Evolutionary conservation across 2,113 vertebrate genomes (phyloP).

Genomic region (Corapipo altera): DNA sequence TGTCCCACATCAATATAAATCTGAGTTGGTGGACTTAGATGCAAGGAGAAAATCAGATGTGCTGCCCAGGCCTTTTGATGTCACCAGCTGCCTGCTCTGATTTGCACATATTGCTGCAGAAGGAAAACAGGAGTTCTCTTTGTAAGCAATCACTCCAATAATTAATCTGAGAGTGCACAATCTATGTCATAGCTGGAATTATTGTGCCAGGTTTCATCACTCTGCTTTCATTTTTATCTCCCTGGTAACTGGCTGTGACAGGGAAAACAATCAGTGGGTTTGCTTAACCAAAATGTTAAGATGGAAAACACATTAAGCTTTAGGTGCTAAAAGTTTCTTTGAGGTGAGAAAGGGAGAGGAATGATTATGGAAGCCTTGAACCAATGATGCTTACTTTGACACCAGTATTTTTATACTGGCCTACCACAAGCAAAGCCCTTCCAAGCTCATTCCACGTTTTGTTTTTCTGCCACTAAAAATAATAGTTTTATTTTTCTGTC

Average conservation of each 20-base stretch:
- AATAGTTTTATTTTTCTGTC: neutral
- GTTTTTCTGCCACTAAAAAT: neutral
- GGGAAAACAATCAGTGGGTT: neutral
- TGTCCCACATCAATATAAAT: neutral
- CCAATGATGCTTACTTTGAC: neutral
- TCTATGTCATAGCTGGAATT: slow-evolving; percentile 14
- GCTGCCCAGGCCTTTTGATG: neutral
- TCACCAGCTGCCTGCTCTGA: slow-evolving; percentile 21
- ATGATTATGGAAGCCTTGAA: neutral
- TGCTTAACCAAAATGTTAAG: neutral
- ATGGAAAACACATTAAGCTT: neutral
- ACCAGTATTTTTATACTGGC: neutral
- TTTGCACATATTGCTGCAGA: slow-evolving; percentile 29
- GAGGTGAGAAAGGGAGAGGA: fast-evolving
- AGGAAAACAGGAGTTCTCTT: slow-evolving; percentile 39
- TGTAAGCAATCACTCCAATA: slow-evolving; percentile 25
- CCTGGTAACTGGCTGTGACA: neutral
- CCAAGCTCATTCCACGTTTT: neutral
- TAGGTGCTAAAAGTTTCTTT: neutral
- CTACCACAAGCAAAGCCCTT: neutral
- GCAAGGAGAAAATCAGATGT: slow-evolving; percentile 6
- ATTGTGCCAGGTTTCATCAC: slow-evolving; percentile 33
- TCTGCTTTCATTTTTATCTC: neutral
- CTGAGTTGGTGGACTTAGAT: neutral
- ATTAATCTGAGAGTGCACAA: slow-evolving; percentile 12